Evolutionary conservation across 1,140 invertebrate genomes (phyloP), one percentile per base, ranked within the genome.

Genomic region (Drosophila athabasca): DNA sequence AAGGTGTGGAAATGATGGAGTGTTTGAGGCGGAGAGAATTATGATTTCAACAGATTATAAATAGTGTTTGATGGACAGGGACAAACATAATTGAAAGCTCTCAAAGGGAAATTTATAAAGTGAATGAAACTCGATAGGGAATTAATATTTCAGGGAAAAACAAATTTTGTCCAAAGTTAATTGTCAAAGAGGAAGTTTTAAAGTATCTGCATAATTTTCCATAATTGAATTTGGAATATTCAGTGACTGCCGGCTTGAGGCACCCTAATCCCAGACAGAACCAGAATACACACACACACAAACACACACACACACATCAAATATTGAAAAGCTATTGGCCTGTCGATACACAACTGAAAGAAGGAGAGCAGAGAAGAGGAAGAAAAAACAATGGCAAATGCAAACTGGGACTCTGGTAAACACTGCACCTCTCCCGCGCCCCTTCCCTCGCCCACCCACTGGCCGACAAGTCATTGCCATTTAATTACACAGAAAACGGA

Each of bases 281-380:
- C 50, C 29, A 45, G 51, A 79, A 58, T 57, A 54, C 29, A 19
- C 48, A 62, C 17, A 55, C 39, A 62, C 45, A 62, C 62, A 49
- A 46, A 57, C 62, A 66, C 46, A 76, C 76, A 26, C 0, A 4
- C 76, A 79, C 80, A 84, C 84, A 83, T 83, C 76, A 84, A 83
- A 83, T 83, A 83, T 83, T 83, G 80, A 83, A 84, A 80, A 83
- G 79, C 76, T 83, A 82, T 83, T 83, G 79, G 50, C 68, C 45
- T 62, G 70, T 73, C 70, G 44, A 73, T 73, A 60, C 54, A 69
- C 68, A 26, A 6, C 24, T 4, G 24, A 26, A 6, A 26, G 24
- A 26, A 5, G 24, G 24, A 26, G 49, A 59, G 24, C 43, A 41
- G 53, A 22, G 41, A 64, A 53, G 39, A 41, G 60, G 58, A 41